phyloP scores from a whole-genome alignment of 2,888 invertebrate species.

The Strigamia transsilvanica region DNA sequence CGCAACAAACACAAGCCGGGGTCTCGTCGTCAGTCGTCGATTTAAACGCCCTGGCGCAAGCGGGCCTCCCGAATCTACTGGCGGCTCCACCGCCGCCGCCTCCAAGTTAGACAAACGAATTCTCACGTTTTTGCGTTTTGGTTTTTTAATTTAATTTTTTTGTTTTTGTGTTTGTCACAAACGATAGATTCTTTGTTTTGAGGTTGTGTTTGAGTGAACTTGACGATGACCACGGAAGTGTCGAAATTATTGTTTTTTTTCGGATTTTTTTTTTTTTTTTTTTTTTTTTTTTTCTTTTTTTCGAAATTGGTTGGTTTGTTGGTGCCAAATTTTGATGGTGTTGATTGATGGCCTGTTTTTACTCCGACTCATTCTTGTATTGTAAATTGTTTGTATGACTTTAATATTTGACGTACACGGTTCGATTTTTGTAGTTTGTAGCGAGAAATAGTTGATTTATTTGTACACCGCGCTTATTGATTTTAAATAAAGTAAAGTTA shows the following conservation, averaged over 20 bases:
- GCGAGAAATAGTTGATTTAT: too few relatives aligned
- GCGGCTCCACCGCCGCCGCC: constrained; percentile 78
- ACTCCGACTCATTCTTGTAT: neutral
- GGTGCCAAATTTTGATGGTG: neutral
- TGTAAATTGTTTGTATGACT: neutral
- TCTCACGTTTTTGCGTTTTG: too few relatives aligned
- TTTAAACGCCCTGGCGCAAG: constrained; percentile 64
- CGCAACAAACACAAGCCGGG: constrained; percentile 57
- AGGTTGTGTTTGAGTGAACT: too few relatives aligned
- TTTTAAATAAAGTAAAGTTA: neutral
- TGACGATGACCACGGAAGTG: neutral
- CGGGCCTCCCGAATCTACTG: constrained; percentile 68
- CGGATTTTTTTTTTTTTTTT: constrained; percentile 29
- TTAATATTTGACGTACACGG: neutral
- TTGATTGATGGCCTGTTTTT: neutral
- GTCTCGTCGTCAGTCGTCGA: constrained; percentile 56
- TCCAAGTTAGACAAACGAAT: constrained; percentile 61
- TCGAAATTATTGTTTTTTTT: neutral
- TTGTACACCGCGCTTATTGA: neutral
- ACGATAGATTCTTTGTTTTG: too few relatives aligned
- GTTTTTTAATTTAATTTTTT: neutral
- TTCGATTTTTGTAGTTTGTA: too few relatives aligned
- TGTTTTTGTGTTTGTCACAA: neutral
- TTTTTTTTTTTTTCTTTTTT: neutral
- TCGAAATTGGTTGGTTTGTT: neutral